Evolutionary conservation across 2,888 invertebrate genomes (phyloP).

Genomic region (Tetropium fuscum): DNA sequence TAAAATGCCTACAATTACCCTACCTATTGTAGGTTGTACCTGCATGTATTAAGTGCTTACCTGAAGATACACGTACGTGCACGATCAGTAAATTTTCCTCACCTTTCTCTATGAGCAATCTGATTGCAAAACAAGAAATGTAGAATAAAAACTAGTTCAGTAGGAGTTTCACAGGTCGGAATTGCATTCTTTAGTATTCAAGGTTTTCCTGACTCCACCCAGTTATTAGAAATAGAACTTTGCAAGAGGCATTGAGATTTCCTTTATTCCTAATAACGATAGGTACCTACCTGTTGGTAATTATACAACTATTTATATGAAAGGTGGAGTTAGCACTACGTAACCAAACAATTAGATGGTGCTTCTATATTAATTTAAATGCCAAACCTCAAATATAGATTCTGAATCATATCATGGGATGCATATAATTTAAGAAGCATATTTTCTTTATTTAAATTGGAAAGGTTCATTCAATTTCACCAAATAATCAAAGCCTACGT

Average conservation of each 20-base stretch:
- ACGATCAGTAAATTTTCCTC: conserved; percentile 3
- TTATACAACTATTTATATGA: conserved; percentile 42
- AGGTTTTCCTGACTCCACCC: conserved; percentile 61
- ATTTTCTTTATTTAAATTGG: no score
- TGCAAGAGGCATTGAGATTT: conserved; percentile 40
- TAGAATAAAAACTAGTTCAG: conserved; percentile 48
- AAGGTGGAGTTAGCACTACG: conserved; percentile 32
- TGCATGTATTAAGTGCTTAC: no score
- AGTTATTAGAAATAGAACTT: conserved; percentile 35
- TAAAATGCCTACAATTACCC: no score
- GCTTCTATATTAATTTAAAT: conserved; percentile 4
- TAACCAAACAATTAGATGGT: conserved; percentile 1
- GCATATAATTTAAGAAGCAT: no score
- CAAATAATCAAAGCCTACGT: background rate
- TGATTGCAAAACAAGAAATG: conserved; percentile 33
- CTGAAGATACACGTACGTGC: no score
- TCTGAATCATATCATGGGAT: background rate
- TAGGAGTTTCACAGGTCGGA: conserved; percentile 48
- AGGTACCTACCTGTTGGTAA: conserved; percentile 29
- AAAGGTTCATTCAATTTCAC: background rate
- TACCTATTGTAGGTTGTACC: no score
- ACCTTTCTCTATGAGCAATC: background rate
- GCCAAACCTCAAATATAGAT: background rate
- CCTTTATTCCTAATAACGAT: conserved; percentile 38
- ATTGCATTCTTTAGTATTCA: conserved; percentile 48